These are phyloP conservation scores for Mungos mungo DNA, from an alignment of 2,113 vertebrate genomes.

Conservation along the genomic window DNA sequence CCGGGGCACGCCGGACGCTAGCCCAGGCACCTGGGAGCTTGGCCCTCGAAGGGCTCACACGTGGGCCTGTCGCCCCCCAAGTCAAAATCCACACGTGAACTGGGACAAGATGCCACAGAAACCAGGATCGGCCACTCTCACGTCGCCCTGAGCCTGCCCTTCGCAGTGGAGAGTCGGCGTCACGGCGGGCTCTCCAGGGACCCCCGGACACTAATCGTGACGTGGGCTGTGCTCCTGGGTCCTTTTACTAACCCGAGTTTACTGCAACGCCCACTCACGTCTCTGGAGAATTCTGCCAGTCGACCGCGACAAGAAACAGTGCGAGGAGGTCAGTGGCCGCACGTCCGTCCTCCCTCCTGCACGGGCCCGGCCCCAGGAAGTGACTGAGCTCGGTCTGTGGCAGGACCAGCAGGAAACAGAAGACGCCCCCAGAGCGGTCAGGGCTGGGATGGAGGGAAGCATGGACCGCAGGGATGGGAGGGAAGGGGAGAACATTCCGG, in stretches of 20 bases:
- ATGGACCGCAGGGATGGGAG: accelerated
- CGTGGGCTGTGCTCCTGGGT: not conserved
- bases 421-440: not conserved
- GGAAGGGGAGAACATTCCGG: not conserved
- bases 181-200: not conserved
- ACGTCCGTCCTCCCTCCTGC: not conserved
- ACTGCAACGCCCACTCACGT: not conserved
- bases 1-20: accelerated
- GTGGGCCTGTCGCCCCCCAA: not conserved
- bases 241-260: not conserved
- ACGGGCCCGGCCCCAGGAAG: accelerated
- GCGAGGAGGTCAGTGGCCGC: not conserved
- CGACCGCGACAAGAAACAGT: not conserved
- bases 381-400: too few species aligned
- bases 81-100: not conserved
- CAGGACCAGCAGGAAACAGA: not conserved
- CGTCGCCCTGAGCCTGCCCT: not conserved
- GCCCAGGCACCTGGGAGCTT: not conserved
- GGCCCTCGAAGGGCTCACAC: not conserved
- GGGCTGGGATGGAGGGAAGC: not conserved
- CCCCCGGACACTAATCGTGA: not conserved
- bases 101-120: not conserved
- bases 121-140: not conserved
- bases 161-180: not conserved
- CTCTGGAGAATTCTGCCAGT: not conserved